These are phyloP conservation scores for Smithornis capensis DNA, from an alignment of 2,113 vertebrate species.

Conservation along the genomic window DNA sequence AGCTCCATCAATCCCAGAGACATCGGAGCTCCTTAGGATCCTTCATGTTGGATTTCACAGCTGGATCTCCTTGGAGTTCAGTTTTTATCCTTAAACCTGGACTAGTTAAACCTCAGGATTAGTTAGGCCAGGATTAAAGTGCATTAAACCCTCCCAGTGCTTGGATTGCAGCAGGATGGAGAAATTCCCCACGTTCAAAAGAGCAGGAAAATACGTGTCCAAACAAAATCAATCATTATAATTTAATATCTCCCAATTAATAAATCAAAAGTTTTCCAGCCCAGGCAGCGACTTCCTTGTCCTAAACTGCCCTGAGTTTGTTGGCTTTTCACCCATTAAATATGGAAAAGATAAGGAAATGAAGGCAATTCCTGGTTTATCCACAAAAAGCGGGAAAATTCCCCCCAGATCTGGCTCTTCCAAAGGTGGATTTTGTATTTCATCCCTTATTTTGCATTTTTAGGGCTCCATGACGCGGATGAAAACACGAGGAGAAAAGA, in stretches of 20 bases:
- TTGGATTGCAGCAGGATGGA: background rate
- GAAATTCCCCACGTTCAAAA: fast-evolving
- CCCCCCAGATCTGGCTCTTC: fast-evolving
- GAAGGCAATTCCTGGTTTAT: background rate
- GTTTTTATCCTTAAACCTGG: background rate
- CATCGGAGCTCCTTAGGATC: fast-evolving
- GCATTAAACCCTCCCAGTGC: background rate
- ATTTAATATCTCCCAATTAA: background rate
- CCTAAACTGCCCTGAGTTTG: background rate
- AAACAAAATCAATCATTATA: background rate
- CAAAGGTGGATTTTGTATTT: fast-evolving
- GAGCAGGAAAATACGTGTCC: background rate
- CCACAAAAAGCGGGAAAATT: fast-evolving
- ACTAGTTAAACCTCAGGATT: background rate
- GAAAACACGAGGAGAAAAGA: background rate
- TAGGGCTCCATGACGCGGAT: fast-evolving
- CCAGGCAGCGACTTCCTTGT: background rate
- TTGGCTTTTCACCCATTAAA: background rate
- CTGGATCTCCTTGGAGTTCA: background rate
- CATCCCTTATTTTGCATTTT: background rate
- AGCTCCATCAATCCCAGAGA: fast-evolving
- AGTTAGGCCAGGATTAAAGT: background rate
- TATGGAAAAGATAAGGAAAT: background rate
- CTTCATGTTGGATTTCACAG: background rate
- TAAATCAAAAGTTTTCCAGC: background rate